Evolutionary conservation across 1,140 invertebrate genomes (phyloP).

Genomic region (Lepidotrigona ventralis): DNA sequence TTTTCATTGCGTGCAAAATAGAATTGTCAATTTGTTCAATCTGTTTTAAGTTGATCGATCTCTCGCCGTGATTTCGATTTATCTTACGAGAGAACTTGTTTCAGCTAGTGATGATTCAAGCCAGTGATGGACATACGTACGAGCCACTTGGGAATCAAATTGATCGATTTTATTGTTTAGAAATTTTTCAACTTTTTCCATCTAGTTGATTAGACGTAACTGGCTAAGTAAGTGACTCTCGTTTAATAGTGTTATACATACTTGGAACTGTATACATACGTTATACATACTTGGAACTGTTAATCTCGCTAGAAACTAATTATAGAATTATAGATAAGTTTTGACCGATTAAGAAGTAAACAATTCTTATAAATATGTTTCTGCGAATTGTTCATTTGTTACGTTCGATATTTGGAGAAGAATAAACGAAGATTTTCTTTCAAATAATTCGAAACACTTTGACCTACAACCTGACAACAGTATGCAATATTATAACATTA

Average conservation of each 20-base stretch:
- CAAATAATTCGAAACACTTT: too few relatives aligned
- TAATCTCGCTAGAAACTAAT: neutral
- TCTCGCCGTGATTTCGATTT: neutral
- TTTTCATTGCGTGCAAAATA: neutral
- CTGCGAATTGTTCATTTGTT: neutral
- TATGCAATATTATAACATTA: too few relatives aligned
- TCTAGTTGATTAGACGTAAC: too few relatives aligned
- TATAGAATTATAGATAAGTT: neutral
- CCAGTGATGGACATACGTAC: too few relatives aligned
- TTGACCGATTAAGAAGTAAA: neutral
- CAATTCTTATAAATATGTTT: neutral
- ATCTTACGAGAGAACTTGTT: neutral
- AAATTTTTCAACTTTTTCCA: neutral
- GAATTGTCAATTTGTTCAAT: conserved; percentile 5
- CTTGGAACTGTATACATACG: too few relatives aligned
- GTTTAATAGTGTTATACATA: neutral
- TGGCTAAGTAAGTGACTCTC: too few relatives aligned
- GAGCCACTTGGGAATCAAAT: neutral
- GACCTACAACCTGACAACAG: too few relatives aligned
- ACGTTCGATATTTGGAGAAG: too few relatives aligned
- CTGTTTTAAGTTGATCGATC: conserved; percentile 4
- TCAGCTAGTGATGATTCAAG: neutral
- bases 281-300: neutral
- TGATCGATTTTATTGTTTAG: neutral
- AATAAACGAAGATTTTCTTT: too few relatives aligned